Evolutionary conservation across 2,888 invertebrate genomes (phyloP).

Genomic region (Lasioglossum marginatum): DNA sequence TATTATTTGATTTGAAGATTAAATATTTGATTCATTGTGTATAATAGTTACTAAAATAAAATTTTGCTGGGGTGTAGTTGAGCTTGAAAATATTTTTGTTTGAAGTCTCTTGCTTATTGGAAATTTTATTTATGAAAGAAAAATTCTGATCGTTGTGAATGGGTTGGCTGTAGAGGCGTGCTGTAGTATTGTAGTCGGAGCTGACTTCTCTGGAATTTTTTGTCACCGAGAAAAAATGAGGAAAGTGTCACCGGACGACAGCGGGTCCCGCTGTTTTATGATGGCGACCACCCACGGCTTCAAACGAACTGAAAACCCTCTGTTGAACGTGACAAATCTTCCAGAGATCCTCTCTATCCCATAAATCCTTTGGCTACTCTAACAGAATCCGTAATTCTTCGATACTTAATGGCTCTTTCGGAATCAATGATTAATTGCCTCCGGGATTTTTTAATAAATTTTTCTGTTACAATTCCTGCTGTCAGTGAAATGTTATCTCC

Average conservation of each 20-base stretch:
- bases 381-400: conserved; percentile 4
- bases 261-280: neutral
- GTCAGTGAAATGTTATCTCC: neutral
- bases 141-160: neutral
- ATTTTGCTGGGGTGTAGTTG: no score
- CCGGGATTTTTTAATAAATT: neutral
- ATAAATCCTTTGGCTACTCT: neutral
- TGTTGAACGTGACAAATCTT: conserved; percentile 1
- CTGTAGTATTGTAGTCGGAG: neutral
- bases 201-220: neutral
- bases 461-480: neutral
- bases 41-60: no score
- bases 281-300: neutral
- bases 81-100: neutral
- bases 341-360: conserved; percentile 8
- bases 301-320: conserved; percentile 2
- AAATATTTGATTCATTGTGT: no score
- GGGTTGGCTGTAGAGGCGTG: neutral
- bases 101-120: neutral
- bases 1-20: no score
- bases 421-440: neutral
- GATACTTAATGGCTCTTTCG: neutral
- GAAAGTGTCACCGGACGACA: neutral
- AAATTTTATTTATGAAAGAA: neutral
- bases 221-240: neutral